Percentiles rank a stretch among this genome's conserved stretches.
Evolutionary conservation across 2,888 invertebrate genomes (phyloP).

Genomic region (Gerris lacustris): DNA sequence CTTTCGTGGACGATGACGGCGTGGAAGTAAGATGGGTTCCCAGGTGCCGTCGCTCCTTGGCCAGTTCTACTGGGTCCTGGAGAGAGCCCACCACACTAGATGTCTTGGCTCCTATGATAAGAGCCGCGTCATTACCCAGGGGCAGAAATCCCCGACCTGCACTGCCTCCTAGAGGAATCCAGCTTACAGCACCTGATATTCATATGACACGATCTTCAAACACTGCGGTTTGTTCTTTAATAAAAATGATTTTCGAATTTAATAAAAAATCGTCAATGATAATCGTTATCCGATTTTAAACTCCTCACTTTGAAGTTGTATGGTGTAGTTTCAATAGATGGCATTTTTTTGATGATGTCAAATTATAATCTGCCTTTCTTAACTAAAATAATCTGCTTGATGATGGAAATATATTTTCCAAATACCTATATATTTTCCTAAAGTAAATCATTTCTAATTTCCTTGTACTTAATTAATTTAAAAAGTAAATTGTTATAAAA

Average conservation of each 20-base stretch:
- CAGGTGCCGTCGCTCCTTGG: slow-evolving; percentile 22
- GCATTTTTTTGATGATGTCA: no score
- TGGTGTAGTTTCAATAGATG: no score
- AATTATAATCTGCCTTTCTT: no score
- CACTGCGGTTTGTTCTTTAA: background rate
- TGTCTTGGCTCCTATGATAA: background rate
- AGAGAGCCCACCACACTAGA: background rate
- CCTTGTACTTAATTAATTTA: no score
- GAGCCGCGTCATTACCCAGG: background rate
- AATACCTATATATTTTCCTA: no score
- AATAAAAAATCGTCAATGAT: background rate
- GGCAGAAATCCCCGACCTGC: background rate
- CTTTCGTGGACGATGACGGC: slow-evolving; percentile 22
- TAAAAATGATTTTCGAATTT: background rate
- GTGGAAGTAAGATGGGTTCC: slow-evolving; percentile 17
- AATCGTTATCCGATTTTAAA: background rate
- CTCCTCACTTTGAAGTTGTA: no score
- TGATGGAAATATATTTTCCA: no score
- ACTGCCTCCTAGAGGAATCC: background rate
- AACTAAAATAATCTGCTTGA: no score
- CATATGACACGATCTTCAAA: background rate
- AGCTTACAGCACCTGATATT: background rate
- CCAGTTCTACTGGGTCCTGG: slow-evolving; percentile 6
- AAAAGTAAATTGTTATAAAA: no score
- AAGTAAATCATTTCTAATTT: no score